Percentiles rank a stretch among this genome's conserved stretches.
Evolutionary conservation across 2,113 vertebrate species (phyloP).

Genomic region (Lepisosteus oculatus): DNA sequence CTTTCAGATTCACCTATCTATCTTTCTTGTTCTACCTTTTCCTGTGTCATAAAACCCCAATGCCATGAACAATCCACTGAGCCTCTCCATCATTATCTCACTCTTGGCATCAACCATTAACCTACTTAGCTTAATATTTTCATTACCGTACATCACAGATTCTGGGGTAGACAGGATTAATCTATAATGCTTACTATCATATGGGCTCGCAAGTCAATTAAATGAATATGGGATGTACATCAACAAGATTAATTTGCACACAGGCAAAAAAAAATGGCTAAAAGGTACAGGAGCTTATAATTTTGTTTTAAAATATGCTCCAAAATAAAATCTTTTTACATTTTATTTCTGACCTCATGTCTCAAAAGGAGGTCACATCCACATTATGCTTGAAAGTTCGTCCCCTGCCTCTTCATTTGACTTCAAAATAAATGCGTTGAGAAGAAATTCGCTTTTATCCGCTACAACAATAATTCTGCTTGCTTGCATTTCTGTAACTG

Average conservation of each 20-base stretch:
- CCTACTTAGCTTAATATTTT: not conserved
- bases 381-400: too few relatives aligned
- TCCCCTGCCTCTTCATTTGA: too few relatives aligned
- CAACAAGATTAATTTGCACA: constrained; percentile 2
- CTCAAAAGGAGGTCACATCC: too few relatives aligned
- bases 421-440: too few relatives aligned
- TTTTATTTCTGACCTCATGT: too few relatives aligned
- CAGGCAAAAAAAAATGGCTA: not conserved
- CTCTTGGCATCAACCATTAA: constrained; percentile 4
- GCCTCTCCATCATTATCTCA: not conserved
- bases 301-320: not conserved
- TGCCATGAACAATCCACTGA: too few relatives aligned
- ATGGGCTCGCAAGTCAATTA: not conserved
- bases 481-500: too few relatives aligned
- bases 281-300: not conserved
- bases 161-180: not conserved
- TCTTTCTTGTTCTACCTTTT: too few relatives aligned
- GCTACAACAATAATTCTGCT: too few relatives aligned
- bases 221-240: constrained; percentile 1
- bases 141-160: not conserved
- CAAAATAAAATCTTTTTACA: not conserved
- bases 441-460: too few relatives aligned
- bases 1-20: too few relatives aligned
- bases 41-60: too few relatives aligned
- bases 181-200: not conserved